These are phyloP conservation scores for Choreutis nemorana DNA, from an alignment of 2,888 invertebrate genomes.

Conservation along the genomic window DNA sequence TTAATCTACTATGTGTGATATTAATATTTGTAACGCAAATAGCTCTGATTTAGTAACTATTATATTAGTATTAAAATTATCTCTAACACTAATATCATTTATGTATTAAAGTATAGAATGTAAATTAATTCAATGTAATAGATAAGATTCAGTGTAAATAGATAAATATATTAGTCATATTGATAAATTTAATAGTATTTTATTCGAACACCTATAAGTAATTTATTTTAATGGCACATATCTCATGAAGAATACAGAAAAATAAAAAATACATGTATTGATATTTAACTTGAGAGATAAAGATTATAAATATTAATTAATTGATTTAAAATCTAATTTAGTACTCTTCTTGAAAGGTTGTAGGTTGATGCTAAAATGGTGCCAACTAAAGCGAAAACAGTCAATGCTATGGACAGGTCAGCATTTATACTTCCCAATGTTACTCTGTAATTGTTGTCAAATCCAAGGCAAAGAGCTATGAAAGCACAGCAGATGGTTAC, in stretches of 20 bases:
- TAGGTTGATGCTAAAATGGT: conserved; percentile 17
- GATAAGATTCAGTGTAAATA: conserved; percentile 5
- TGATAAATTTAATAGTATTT: conserved; percentile 2
- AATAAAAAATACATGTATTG: not conserved
- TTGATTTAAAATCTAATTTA: not conserved
- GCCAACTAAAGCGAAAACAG: conserved; percentile 25
- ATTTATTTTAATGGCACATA: conserved; percentile 1
- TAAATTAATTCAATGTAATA: no score
- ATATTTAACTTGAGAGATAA: not conserved
- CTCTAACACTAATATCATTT: no score
- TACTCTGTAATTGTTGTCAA: conserved; percentile 15
- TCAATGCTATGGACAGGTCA: conserved; percentile 21
- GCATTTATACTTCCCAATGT: conserved; percentile 14
- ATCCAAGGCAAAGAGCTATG: conserved; percentile 21
- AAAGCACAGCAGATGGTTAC: conserved; percentile 26
- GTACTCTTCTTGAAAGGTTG: conserved; percentile 13
- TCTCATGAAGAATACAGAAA: not conserved
- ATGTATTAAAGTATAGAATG: no score
- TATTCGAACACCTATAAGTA: conserved; percentile 1
- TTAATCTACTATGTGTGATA: not conserved
- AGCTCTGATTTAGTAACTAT: no score
- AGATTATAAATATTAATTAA: not conserved
- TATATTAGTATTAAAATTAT: no score
- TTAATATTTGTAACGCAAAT: no score
- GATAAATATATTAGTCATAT: conserved; percentile 1